phyloP scores from a whole-genome alignment of 2,797 vertebrate species.

The Lepus townsendii region DNA sequence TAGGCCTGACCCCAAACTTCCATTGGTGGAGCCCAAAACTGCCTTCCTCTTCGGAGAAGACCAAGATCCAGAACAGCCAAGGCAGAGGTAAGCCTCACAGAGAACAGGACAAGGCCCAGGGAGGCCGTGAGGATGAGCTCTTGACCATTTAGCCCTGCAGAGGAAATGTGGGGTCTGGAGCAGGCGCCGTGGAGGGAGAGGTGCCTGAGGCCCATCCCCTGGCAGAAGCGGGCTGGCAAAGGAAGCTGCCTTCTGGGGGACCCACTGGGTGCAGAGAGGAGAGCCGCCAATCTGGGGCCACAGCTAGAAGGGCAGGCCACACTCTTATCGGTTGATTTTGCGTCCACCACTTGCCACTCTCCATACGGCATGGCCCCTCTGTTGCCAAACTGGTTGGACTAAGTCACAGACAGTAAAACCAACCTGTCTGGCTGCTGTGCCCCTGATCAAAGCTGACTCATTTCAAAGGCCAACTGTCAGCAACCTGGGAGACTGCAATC shows the following conservation, averaged over 20 bases:
- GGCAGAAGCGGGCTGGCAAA: not conserved
- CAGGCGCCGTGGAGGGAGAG: not conserved
- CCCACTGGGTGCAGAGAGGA: accelerated
- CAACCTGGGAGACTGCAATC: constrained; percentile 71
- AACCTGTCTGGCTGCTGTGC: constrained; percentile 65
- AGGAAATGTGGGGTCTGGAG: not conserved
- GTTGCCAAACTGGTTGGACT: constrained; percentile 65
- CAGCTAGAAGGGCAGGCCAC: too few species aligned
- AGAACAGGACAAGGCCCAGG: not conserved
- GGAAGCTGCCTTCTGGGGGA: not conserved
- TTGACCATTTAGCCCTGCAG: not conserved
- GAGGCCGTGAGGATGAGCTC: not conserved
- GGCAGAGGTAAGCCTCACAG: not conserved
- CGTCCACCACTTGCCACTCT: not conserved
- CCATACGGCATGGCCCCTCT: not conserved
- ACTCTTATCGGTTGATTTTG: not conserved
- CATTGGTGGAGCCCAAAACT: accelerated
- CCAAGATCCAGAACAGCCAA: not conserved
- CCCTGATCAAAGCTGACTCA: constrained; percentile 80
- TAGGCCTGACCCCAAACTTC: not conserved
- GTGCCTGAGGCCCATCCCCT: not conserved
- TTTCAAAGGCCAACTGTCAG: constrained; percentile 80
- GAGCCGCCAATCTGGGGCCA: not conserved
- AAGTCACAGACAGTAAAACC: constrained; percentile 69
- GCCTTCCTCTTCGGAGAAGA: not conserved